Percentiles rank a stretch among this genome's conserved stretches.
Conservation (phyloP, 1,140 invertebrate species). For the Halyomorpha halys region DNA sequence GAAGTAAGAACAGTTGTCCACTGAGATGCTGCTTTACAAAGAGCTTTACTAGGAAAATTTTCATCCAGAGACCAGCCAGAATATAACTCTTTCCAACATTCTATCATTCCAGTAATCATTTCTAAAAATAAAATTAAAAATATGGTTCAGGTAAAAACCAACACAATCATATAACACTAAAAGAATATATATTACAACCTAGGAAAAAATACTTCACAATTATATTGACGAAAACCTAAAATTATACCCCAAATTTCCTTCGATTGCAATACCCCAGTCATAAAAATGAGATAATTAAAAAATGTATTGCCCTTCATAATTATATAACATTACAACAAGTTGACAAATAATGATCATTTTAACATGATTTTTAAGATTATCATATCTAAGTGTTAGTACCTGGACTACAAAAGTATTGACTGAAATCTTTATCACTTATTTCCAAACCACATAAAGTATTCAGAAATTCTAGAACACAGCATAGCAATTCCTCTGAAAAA, state of each 20-base stretch:
- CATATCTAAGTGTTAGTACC: slow-evolving; percentile 16
- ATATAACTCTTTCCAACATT: slow-evolving; percentile 28
- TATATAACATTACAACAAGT: too few species aligned
- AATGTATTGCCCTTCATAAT: not conserved
- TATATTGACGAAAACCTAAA: not conserved
- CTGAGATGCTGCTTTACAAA: slow-evolving; percentile 26
- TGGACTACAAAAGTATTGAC: slow-evolving; percentile 26
- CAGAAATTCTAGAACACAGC: slow-evolving; percentile 25
- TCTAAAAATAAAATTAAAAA: slow-evolving; percentile 21
- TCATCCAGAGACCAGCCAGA: slow-evolving; percentile 19
- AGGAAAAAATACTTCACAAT: not conserved
- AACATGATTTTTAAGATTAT: not conserved
- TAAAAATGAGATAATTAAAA: not conserved
- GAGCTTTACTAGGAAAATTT: slow-evolving; percentile 26
- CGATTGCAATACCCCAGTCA: not conserved
- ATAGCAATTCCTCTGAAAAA: slow-evolving; percentile 27
- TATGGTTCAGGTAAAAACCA: not conserved
- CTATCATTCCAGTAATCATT: slow-evolving; percentile 26
- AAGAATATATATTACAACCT: too few species aligned
- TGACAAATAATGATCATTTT: too few species aligned
- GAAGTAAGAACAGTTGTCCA: slow-evolving; percentile 24
- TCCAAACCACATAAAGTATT: slow-evolving; percentile 27
- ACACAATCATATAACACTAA: not conserved
- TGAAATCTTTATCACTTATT: slow-evolving; percentile 29
- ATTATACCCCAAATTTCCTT: too few species aligned